Conservation (phyloP, 1,140 invertebrate genomes). For the Drosophila kepulauana region DNA sequence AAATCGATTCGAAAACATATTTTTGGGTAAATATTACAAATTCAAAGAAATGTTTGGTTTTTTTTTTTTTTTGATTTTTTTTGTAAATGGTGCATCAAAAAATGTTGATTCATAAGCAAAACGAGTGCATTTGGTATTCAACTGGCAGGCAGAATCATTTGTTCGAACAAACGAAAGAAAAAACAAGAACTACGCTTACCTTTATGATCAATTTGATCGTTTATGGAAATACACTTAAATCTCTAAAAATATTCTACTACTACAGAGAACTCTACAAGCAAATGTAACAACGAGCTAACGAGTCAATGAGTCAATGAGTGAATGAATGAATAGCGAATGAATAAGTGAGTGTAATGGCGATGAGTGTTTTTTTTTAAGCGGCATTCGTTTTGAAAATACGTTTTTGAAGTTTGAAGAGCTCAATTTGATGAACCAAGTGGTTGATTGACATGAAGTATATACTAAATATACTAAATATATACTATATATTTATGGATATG, state of each 20-base stretch:
- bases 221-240: conserved; percentile 3
- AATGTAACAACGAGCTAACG: conserved; percentile 16
- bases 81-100: conserved; percentile 22
- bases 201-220: conserved; percentile 25
- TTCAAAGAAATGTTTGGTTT: background rate
- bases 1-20: background rate
- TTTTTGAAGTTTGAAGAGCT: conserved; percentile 18
- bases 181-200: conserved; percentile 41
- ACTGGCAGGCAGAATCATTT: conserved; percentile 13
- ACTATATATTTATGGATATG: background rate
- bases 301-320: conserved; percentile 5
- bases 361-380: conserved; percentile 9
- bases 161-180: conserved; percentile 5
- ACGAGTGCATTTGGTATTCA: conserved; percentile 33
- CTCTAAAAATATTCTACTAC: background rate
- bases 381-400: conserved; percentile 15
- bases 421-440: conserved; percentile 22
- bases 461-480: background rate
- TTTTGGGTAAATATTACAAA: background rate
- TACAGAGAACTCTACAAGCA: conserved; percentile 15
- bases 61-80: conserved; percentile 1
- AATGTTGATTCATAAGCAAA: conserved; percentile 28
- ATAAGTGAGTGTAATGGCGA: background rate
- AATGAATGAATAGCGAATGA: background rate
- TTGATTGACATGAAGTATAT: conserved; percentile 6